Conservation (phyloP, 2,797 vertebrate species). For the Chelidonichthys spinosus region DNA sequence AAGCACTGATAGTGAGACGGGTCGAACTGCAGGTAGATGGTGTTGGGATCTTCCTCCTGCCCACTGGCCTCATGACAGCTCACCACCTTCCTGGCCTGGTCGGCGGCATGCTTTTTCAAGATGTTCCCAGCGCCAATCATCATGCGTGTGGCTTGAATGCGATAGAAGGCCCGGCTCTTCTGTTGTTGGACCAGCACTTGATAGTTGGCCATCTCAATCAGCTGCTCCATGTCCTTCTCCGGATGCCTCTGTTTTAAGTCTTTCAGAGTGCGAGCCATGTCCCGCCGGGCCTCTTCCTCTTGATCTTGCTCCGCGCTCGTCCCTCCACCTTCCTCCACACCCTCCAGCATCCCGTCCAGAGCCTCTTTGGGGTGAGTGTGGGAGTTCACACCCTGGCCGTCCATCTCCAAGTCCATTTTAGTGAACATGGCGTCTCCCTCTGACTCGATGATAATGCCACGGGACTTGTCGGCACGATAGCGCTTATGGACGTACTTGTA, state of each 20-base stretch:
- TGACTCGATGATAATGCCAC: constrained; percentile 88
- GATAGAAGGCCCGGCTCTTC: constrained; percentile 91
- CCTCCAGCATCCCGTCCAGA: constrained; percentile 85
- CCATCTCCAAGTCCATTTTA: constrained; percentile 90
- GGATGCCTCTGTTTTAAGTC: constrained; percentile 89
- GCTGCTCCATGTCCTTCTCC: constrained; percentile 90
- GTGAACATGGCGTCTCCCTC: constrained; percentile 87
- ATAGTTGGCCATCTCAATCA: constrained; percentile 92
- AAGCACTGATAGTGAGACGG: constrained; percentile 89
- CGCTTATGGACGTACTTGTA: constrained; percentile 89
- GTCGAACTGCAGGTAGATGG: constrained; percentile 88
- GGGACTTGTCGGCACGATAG: constrained; percentile 87
- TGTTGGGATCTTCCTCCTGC: constrained; percentile 88
- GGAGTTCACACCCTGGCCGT: constrained; percentile 83
- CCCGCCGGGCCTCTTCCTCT: constrained; percentile 85
- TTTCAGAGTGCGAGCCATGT: constrained; percentile 89
- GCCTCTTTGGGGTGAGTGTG: constrained; percentile 84
- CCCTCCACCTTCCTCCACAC: constrained; percentile 84
- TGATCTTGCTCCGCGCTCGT: constrained; percentile 72
- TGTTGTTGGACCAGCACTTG: constrained; percentile 90
- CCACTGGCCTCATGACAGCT: constrained; percentile 87
- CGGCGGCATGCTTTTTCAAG: constrained; percentile 89
- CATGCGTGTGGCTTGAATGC: constrained; percentile 91
- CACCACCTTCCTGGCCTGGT: constrained; percentile 89
- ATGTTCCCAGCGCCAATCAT: constrained; percentile 92